A percentile compares a stretch with the other conserved stretches of the same genome.
Conservation (phyloP, 2,888 invertebrate genomes). For the Acleris laterana region DNA sequence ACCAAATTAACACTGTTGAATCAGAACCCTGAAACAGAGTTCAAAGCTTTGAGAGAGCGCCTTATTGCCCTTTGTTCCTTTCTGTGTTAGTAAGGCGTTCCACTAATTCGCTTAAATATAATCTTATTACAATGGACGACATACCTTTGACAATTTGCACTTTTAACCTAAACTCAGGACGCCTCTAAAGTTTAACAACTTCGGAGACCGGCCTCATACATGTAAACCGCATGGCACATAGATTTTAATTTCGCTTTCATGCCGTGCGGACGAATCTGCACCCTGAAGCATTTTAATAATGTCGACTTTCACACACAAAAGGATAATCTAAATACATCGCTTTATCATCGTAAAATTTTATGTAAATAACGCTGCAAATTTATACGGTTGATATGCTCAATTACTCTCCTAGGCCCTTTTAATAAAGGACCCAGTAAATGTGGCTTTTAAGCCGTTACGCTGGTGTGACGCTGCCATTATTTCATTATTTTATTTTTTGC, state of each 20-base stretch:
- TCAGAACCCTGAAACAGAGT: conserved; percentile 17
- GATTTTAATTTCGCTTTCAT: conserved; percentile 46
- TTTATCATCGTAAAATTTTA: conserved; percentile 59
- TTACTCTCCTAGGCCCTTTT: conserved; percentile 58
- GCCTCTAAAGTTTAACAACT: conserved; percentile 46
- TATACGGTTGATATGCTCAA: conserved; percentile 61
- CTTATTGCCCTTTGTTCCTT: conserved; percentile 14
- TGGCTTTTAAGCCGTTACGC: conserved; percentile 50
- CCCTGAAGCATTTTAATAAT: conserved; percentile 15
- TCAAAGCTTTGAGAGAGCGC: conserved; percentile 17
- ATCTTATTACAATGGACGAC: neutral
- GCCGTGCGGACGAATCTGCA: conserved; percentile 2
- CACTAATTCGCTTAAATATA: conserved; percentile 11
- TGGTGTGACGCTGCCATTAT: conserved; percentile 41
- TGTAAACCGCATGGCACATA: conserved; percentile 47
- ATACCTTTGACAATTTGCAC: neutral
- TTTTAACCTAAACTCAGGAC: conserved; percentile 1
- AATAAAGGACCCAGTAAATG: conserved; percentile 50
- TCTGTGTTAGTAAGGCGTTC: conserved; percentile 16
- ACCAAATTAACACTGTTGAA: conserved; percentile 30
- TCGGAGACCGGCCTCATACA: conserved; percentile 36
- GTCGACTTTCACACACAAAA: conserved; percentile 25
- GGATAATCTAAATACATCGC: conserved; percentile 37
- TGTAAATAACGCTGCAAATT: conserved; percentile 59
- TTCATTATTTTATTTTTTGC: conserved; percentile 31